Evolutionary conservation across 2,113 vertebrate species (phyloP), one percentile per base, ranked within the genome.

Genomic region (Crotalus tigris): DNA sequence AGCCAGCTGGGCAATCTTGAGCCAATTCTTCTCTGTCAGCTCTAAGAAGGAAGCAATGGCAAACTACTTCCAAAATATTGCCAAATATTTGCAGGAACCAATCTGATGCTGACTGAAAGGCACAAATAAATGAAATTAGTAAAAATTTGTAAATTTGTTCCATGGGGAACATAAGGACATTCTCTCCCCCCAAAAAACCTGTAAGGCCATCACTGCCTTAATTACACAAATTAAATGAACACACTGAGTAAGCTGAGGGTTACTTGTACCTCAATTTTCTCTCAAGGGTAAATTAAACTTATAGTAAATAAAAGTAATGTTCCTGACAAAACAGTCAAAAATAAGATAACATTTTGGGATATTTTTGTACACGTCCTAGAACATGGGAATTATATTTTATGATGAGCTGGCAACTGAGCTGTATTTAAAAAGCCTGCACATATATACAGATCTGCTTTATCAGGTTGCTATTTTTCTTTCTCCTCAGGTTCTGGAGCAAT

Each of bases 401-500:
- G 54, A 17, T 23, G n/a, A 85, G 24, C 5, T 88, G 29, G 85
- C 3, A 19, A 69, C 39, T 23, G 17, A 46, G 88, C 69, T 1
- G 51, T 95, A 81, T 59, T 90, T 89, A 93, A 92, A 87, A 24
- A 69, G 64, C 13, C 85, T 59, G 7, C 5, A 6, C 44, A 4
- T 39, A 29, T n/a, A 57, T 29, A 26, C 13, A 17, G 6, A 17
- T 54, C 10, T n/a, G 13, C n/a, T 55, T 29, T 6, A 5, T 54
- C 3, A 11, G 4, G 1, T 2, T 88, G 26, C 15, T 29, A 9
- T 39, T 89, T 26, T 64, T 13, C 85, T 53, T 90, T 93, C 92
- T 58, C 46, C 94, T 91, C 57, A 99, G 99, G 99, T 95, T 99
- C 99, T 44, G 99, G 99, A 61, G 99, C 99, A 85, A 99, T 99